Base-by-base conservation (phyloP, 2,888 invertebrate genomes). In the Papilio elwesi region DNA sequence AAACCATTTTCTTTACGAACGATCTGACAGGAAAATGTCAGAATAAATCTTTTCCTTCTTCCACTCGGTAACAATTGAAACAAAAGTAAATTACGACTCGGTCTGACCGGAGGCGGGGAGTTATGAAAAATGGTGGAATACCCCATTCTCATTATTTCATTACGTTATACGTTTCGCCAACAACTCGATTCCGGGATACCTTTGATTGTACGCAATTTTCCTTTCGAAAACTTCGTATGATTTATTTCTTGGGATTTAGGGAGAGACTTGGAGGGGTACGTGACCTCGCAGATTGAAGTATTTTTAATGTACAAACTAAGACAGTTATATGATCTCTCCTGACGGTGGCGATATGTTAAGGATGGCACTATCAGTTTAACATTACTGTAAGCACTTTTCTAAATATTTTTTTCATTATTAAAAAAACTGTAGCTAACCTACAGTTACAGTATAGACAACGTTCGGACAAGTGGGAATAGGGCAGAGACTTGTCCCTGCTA, bases 21-120 rank as follows among this genome's bases (percentile, higher is more conserved):
- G 67, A 75, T 75, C 68, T 77, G 76, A 78, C 73, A 81, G 85
- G 83, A 83, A 84, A 78, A 82, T 80, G 80, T 81, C 77, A 55
- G 82, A 87, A 90, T 88, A 89, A 90, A 90, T 91, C 86, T 87
- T 85, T 80, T 83, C 82, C 80, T 83, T 82, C 84, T 81, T 79
- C 85, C 87, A 88, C 84, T 89, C 84, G 79, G 80, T 85, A 87
- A 90, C 90, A 89, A 92, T 92, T 92, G 91, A 90, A 92, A 92
- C 90, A 90, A 92, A 92, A 88, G 90, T 92, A 92, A 92, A 90
- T 91, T 91, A 90, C 86, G 84, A 81, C 77, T 76, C 77, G 80
- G 80, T 74, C 79, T 75, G 81, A 76, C 82, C 82, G 80, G 79
- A 78, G 85, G 83, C 76, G 78, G 76, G 77, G 86, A 88, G 87